Evolutionary conservation across 2,888 invertebrate species (phyloP).

Genomic region (Plebejus argus): DNA sequence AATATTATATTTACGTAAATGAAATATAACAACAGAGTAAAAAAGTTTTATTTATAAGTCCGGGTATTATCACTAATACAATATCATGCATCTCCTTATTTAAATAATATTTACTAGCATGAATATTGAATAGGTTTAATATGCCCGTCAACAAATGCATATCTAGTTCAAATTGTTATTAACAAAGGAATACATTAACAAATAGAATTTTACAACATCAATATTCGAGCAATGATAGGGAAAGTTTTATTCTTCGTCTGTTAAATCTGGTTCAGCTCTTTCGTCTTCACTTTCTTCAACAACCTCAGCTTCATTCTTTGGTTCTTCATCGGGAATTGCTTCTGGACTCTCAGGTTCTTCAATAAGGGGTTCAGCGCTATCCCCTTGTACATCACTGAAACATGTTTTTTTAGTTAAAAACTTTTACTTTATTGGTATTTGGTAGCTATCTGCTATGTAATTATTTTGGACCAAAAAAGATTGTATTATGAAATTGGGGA

Average conservation of each 20-base stretch:
- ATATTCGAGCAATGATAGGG: background rate
- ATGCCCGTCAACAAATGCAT: slow-evolving; percentile 35
- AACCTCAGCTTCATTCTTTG: slow-evolving; percentile 53
- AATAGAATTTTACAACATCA: slow-evolving; percentile 26
- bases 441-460: no score
- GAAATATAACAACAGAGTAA: slow-evolving; percentile 50
- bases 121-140: slow-evolving; percentile 60
- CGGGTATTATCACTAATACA: slow-evolving; percentile 50
- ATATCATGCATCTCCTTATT: slow-evolving; percentile 49
- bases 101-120: slow-evolving; percentile 47
- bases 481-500: background rate
- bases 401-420: background rate
- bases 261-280: slow-evolving; percentile 74
- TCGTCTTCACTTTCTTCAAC: slow-evolving; percentile 73
- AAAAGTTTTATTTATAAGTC: background rate
- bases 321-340: slow-evolving; percentile 51
- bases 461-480: background rate
- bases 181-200: slow-evolving; percentile 3
- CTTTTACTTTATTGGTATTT: no score
- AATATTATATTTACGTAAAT: slow-evolving; percentile 62
- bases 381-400: slow-evolving; percentile 61
- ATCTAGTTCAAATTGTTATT: background rate
- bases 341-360: slow-evolving; percentile 76
- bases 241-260: slow-evolving; percentile 73
- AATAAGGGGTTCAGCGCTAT: slow-evolving; percentile 67